Conservation (phyloP, 2,113 vertebrate species). For the Macquaria australasica region DNA sequence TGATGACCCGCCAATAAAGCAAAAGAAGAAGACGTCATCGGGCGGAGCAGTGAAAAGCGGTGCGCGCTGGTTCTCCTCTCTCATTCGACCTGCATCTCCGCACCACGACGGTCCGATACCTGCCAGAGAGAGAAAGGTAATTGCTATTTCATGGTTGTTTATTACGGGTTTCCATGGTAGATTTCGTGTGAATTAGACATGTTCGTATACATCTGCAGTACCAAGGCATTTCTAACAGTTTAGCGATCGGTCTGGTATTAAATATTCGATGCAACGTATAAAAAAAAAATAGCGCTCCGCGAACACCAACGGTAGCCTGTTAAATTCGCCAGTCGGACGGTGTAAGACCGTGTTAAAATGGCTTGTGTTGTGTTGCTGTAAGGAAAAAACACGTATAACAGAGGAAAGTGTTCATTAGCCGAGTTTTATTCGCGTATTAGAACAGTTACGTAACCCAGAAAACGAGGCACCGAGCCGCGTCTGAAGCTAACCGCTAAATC, state of each 20-base stretch:
- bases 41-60: constrained; percentile 27
- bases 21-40: constrained; percentile 20
- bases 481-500: neutral
- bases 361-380: rapidly evolving
- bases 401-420: too few relatives aligned
- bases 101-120: rapidly evolving
- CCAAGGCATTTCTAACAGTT: rapidly evolving
- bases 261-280: rapidly evolving
- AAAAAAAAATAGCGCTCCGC: neutral
- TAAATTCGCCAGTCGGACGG: neutral
- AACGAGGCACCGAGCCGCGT: neutral
- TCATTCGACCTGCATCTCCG: constrained; percentile 36
- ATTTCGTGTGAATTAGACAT: neutral
- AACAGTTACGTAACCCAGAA: neutral
- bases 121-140: constrained; percentile 22
- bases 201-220: rapidly evolving
- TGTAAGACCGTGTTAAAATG: too few relatives aligned
- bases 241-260: rapidly evolving
- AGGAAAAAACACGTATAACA: too few relatives aligned
- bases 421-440: neutral
- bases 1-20: rapidly evolving
- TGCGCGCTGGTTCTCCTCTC: neutral
- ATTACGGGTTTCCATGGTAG: rapidly evolving
- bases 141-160: rapidly evolving
- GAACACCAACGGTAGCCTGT: too few relatives aligned